These are phyloP conservation scores for Takifugu flavidus DNA, from an alignment of 2,113 vertebrate genomes.

Conservation along the genomic window DNA sequence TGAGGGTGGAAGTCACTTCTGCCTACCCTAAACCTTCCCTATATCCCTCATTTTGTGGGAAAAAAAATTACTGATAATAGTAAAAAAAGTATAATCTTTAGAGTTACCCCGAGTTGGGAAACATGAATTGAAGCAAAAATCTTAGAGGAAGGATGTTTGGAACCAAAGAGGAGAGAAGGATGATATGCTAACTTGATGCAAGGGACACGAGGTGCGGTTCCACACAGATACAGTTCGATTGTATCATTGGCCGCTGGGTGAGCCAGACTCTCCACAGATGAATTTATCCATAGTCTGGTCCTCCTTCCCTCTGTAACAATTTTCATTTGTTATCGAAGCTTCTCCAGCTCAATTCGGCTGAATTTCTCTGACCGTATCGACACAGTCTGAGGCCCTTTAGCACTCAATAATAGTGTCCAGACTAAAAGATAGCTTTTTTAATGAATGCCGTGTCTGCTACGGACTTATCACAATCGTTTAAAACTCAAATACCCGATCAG, in stretches of 20 bases:
- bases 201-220: constrained; percentile 3
- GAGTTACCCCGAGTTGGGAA: too few relatives aligned
- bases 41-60: too few relatives aligned
- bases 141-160: too few relatives aligned
- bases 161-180: too few relatives aligned
- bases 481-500: background rate
- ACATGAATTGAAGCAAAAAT: too few relatives aligned
- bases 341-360: constrained; percentile 1
- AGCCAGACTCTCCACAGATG: constrained; percentile 36
- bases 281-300: constrained; percentile 46
- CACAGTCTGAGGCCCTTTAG: background rate
- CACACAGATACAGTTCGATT: too few relatives aligned
- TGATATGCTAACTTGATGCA: too few relatives aligned
- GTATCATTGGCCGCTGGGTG: constrained; percentile 6
- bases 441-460: background rate
- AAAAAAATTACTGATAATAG: too few relatives aligned
- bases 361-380: background rate
- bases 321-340: constrained; percentile 34
- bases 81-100: too few relatives aligned
- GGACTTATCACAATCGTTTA: background rate
- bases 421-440: background rate
- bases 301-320: constrained; percentile 25
- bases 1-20: too few relatives aligned
- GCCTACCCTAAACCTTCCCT: too few relatives aligned
- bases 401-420: constrained; percentile 6